These are phyloP conservation scores for Catocala nupta DNA, from an alignment of 2,888 invertebrate genomes.

Conservation along the genomic window DNA sequence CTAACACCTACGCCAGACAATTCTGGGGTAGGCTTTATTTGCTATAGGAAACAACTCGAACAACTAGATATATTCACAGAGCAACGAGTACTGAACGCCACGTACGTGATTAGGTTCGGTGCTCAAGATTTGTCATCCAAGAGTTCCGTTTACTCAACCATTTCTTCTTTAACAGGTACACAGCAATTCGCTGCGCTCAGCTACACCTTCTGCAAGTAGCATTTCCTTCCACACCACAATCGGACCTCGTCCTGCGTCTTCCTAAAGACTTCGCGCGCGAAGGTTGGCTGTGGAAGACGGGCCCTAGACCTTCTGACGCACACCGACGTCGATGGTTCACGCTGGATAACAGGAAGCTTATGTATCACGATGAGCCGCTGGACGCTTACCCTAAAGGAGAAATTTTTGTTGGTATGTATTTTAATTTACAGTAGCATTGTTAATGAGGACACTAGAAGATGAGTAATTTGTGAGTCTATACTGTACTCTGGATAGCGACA, in stretches of 20 bases:
- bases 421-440: not conserved
- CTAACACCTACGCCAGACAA: too few relatives aligned
- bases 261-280: constrained; percentile 95
- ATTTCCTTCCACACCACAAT: constrained; percentile 92
- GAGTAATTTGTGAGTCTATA: too few relatives aligned
- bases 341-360: constrained; percentile 95
- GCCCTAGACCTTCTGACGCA: constrained; percentile 93
- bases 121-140: too few relatives aligned
- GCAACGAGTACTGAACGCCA: too few relatives aligned
- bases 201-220: constrained; percentile 94
- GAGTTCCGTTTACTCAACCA: too few relatives aligned
- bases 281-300: constrained; percentile 96
- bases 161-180: constrained; percentile 81
- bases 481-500: too few relatives aligned
- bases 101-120: too few relatives aligned
- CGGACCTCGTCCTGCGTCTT: constrained; percentile 90
- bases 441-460: too few relatives aligned
- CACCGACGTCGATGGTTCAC: constrained; percentile 96
- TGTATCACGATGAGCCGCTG: constrained; percentile 96
- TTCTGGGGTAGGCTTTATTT: too few relatives aligned
- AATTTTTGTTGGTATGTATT: constrained; percentile 92
- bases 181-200: constrained; percentile 94
- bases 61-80: too few relatives aligned
- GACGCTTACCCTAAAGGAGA: constrained; percentile 97
- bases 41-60: too few relatives aligned